Percentiles rank a stretch among this genome's conserved stretches.
phyloP scores from a whole-genome alignment of 2,113 vertebrate genomes.

The Petrocephalus zakoni region DNA sequence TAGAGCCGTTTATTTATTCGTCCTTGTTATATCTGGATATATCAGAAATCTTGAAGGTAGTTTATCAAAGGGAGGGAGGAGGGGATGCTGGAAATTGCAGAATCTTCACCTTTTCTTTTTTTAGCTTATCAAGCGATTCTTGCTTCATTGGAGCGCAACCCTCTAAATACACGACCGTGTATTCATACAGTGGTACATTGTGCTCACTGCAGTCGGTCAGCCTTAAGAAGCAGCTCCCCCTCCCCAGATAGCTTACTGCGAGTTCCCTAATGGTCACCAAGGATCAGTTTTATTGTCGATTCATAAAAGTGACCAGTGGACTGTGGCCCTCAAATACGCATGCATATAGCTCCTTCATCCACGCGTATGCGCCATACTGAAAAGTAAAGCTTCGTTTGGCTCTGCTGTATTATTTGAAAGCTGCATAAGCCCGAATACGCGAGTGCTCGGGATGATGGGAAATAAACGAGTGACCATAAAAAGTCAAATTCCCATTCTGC shows the following conservation, averaged over 20 bases:
- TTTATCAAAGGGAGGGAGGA: constrained; percentile 60
- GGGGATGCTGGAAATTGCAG: constrained; percentile 43
- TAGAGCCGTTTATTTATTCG: constrained; percentile 86
- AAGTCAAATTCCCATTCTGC: background rate
- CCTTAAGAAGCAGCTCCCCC: background rate
- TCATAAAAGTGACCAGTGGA: background rate
- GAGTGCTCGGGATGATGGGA: background rate
- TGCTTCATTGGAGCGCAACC: background rate
- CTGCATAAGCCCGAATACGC: background rate
- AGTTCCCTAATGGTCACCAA: background rate
- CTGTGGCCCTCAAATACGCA: background rate
- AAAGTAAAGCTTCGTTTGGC: background rate
- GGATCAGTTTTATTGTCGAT: constrained; percentile 3
- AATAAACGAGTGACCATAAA: background rate
- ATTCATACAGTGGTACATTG: background rate
- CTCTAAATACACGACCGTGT: background rate
- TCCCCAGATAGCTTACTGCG: background rate
- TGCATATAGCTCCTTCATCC: background rate
- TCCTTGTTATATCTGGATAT: constrained; percentile 74
- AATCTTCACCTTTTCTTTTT: constrained; percentile 53
- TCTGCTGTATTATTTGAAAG: background rate
- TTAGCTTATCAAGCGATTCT: constrained; percentile 10
- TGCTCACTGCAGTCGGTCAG: background rate
- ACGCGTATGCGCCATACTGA: background rate
- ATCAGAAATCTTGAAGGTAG: constrained; percentile 74